These are phyloP conservation scores for Pseudonaja textilis DNA, from an alignment of 2,113 vertebrate species.

Conservation along the genomic window DNA sequence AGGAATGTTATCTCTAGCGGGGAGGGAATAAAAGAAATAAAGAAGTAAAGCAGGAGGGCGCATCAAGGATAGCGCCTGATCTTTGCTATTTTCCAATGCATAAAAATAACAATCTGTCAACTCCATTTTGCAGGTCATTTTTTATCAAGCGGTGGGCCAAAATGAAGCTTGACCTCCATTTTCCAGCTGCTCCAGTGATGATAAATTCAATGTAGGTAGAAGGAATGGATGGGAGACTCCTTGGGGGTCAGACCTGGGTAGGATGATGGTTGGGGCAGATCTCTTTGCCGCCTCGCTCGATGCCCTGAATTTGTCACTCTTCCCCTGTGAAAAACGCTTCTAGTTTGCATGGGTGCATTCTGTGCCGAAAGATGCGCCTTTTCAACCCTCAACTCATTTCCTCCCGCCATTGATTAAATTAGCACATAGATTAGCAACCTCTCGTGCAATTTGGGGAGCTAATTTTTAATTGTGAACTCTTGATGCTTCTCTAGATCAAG, in stretches of 20 bases:
- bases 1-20: not conserved
- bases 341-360: conserved; percentile 29
- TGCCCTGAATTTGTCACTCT: conserved; percentile 36
- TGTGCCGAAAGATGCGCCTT: conserved; percentile 5
- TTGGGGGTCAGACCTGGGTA: conserved; percentile 30
- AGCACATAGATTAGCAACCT: conserved; percentile 5
- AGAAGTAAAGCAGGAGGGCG: conserved; percentile 24
- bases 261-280: conserved; percentile 48
- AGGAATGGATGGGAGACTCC: conserved; percentile 55
- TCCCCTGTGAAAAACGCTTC: conserved; percentile 18
- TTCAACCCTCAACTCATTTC: not conserved
- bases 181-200: conserved; percentile 59
- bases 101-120: conserved; percentile 77
- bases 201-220: conserved; percentile 67
- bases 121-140: conserved; percentile 74
- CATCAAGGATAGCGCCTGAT: conserved; percentile 55
- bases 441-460: not conserved
- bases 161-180: conserved; percentile 77
- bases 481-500: not conserved
- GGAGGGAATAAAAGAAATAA: not conserved
- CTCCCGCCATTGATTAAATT: conserved; percentile 21
- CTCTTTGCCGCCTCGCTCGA: conserved; percentile 28
- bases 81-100: conserved; percentile 69
- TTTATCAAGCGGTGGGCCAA: conserved; percentile 72
- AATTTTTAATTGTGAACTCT: not conserved